These are phyloP conservation scores for Brachirus orientalis DNA, from an alignment of 2,113 vertebrate species.

Conservation along the genomic window DNA sequence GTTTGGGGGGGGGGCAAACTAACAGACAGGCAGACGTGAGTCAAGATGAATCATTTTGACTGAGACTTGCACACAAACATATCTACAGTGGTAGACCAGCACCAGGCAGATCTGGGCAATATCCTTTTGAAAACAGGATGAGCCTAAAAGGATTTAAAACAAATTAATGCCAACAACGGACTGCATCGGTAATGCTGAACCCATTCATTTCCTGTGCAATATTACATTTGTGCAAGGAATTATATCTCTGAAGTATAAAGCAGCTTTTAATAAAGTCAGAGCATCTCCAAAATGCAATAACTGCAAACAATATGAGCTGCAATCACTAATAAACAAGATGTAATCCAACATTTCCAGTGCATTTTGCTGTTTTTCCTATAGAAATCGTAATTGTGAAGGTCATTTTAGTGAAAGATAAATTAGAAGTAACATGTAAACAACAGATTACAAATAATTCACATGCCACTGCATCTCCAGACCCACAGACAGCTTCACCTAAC, in stretches of 20 bases:
- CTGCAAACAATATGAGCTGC: conserved; percentile 24
- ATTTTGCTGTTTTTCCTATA: conserved; percentile 13
- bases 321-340: conserved; percentile 50
- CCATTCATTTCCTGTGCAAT: conserved; percentile 69
- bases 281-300: conserved; percentile 43
- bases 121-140: conserved; percentile 59
- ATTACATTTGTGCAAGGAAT: conserved; percentile 53
- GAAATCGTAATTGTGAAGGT: conserved; percentile 10
- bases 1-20: conserved; percentile 1
- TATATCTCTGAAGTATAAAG: conserved; percentile 36
- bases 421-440: background rate
- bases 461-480: conserved; percentile 3
- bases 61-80: conserved; percentile 39
- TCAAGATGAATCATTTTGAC: conserved; percentile 21
- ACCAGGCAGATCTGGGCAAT: conserved; percentile 50
- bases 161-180: conserved; percentile 68
- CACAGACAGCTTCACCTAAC: conserved; percentile 8
- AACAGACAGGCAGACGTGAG: conserved; percentile 17
- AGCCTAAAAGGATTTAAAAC: conserved; percentile 59
- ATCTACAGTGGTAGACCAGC: conserved; percentile 44
- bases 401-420: background rate
- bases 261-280: conserved; percentile 59
- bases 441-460: background rate
- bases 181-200: conserved; percentile 42
- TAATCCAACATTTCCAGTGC: conserved; percentile 32